These are phyloP conservation scores for Hexactinellida sp. DNA, from an alignment of 37 sponge, comb jelly and placozoan species.

Conservation along the genomic window DNA sequence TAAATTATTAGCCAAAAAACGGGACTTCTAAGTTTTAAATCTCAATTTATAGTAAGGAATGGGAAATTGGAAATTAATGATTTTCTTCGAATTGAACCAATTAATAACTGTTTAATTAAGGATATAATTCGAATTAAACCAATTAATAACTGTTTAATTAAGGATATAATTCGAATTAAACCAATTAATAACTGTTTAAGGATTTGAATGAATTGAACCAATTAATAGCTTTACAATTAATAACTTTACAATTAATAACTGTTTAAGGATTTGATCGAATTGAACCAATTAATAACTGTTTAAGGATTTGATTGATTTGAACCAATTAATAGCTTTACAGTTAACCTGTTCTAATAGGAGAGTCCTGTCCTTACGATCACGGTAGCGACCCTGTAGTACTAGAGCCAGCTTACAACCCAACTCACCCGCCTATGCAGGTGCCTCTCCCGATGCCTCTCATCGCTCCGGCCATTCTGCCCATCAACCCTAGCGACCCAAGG, in stretches of 20 bases:
- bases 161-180: background rate
- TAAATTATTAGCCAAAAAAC: too few relatives aligned
- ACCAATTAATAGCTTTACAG: too few relatives aligned
- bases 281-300: background rate
- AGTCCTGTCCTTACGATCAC: conserved; percentile 82
- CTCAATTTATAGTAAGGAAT: too few relatives aligned
- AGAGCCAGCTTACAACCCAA: conserved; percentile 25
- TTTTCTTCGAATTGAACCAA: background rate
- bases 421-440: conserved; percentile 10
- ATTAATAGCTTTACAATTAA: too few relatives aligned
- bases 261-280: background rate
- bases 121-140: too few relatives aligned
- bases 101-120: too few relatives aligned
- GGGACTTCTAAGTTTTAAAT: too few relatives aligned
- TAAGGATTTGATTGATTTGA: background rate
- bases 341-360: background rate
- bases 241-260: too few relatives aligned
- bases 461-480: background rate
- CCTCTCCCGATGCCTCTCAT: background rate
- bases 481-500: background rate
- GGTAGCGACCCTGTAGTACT: conserved; percentile 78
- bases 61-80: too few relatives aligned
- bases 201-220: too few relatives aligned
- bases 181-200: too few relatives aligned
- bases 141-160: too few relatives aligned